These are phyloP conservation scores for Psammodynastes pulverulentus DNA, from an alignment of 2,113 vertebrate species.

Conservation along the genomic window DNA sequence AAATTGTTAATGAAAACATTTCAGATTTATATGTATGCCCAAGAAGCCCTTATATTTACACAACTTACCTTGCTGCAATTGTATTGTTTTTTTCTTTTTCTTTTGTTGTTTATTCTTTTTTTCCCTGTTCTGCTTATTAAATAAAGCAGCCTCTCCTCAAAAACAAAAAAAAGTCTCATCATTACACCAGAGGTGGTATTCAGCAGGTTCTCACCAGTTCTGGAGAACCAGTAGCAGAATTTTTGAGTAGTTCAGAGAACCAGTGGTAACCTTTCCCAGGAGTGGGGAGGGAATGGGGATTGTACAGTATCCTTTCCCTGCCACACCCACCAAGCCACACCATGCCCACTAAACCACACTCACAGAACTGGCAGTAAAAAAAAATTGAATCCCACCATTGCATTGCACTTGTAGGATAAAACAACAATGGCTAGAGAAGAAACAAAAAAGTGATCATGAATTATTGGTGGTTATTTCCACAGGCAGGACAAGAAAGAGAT, in stretches of 20 bases:
- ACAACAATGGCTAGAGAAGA: background rate
- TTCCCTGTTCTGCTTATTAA: background rate
- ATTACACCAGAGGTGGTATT: no score
- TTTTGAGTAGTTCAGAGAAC: no score
- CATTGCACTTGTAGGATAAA: background rate
- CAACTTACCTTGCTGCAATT: background rate
- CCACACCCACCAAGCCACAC: no score
- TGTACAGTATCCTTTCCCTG: no score
- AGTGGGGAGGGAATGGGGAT: no score
- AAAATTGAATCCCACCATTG: no score
- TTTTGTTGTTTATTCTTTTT: background rate
- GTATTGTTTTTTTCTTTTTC: background rate
- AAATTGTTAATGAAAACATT: background rate
- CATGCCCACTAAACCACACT: no score
- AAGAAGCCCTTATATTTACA: background rate
- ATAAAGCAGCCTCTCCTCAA: background rate
- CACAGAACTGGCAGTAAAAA: no score
- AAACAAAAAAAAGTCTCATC: background rate
- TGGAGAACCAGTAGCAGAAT: no score
- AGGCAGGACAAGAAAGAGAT: background rate
- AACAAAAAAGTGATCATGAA: background rate
- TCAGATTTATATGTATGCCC: background rate
- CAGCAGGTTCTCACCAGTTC: no score
- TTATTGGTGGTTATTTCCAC: background rate
- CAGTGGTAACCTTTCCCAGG: no score